Conservation (phyloP, 2,113 vertebrate genomes). For the Pteronura brasiliensis region DNA sequence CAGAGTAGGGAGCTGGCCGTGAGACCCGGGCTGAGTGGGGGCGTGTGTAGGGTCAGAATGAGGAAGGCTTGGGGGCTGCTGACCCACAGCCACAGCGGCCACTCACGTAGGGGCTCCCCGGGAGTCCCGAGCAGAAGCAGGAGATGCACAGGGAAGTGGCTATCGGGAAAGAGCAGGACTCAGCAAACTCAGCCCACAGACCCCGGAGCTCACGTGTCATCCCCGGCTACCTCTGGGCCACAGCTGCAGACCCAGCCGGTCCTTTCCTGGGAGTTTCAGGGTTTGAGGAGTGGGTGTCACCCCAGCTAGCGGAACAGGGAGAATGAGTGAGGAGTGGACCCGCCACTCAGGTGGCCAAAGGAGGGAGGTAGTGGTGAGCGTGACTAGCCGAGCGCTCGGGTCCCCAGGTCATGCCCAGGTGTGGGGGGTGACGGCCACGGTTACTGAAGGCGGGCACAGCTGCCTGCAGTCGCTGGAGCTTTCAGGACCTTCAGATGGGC, state of each 20-base stretch:
- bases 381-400: neutral
- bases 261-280: neutral
- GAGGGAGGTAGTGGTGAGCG: accelerated
- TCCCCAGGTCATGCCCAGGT: accelerated
- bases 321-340: neutral
- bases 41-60: neutral
- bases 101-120: accelerated
- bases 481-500: neutral
- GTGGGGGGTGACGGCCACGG: neutral
- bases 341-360: neutral
- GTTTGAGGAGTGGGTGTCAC: neutral
- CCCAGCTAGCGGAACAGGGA: neutral
- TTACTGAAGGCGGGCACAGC: neutral
- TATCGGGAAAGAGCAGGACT: neutral
- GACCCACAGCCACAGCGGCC: neutral
- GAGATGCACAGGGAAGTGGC: neutral
- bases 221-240: too few relatives aligned
- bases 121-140: neutral
- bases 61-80: too few relatives aligned
- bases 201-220: neutral
- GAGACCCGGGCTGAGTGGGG: neutral
- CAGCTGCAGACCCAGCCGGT: too few relatives aligned
- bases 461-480: neutral
- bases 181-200: neutral
- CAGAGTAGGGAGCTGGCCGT: neutral